Evolutionary conservation across 2,888 invertebrate genomes (phyloP), one percentile per base, ranked within the genome.

Genomic region (Temnothorax unifasciatus): DNA sequence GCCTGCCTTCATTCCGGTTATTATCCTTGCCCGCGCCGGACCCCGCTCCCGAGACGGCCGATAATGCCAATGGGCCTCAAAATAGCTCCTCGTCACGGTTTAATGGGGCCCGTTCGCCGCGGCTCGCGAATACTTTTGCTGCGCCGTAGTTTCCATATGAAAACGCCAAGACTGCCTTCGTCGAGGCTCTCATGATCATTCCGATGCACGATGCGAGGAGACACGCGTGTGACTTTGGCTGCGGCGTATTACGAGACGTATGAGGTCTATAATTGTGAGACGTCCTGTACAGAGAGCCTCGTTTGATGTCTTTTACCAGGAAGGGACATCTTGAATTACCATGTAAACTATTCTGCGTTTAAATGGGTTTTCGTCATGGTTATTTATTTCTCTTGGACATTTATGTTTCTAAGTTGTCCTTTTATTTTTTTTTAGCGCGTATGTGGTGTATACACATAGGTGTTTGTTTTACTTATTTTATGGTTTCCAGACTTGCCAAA

Each of bases 41-140:
- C 76, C 83, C 66, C 50, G 59, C 47, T 75, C 59, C 71, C 71
- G 82, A 81, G 68, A 9, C 54, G 18, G 52, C 63, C 52, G 50
- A 82, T 82, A 83, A 87, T 86, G 85, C 75, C 76, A 75, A 81
- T 85, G 91, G 90, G 87, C 90, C 91, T 90, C 88, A 91, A 91
- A 91, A 90, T 91, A 92, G 88, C 90, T 73, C 64, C 79, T 87
- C 86, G 87, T 90, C 89, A 90, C 85, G 88, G 86, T 66, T n/a
- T 84, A 85, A 84, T 83, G 88, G 86, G 88, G 76, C 61, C 59
- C 29, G 74, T 84, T 63, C 64, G 59, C 59, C 59, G 85, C 74
- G 66, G 18, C 34, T 34, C 34, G 34, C 34, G 1, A 13, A 50
- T 47, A 66, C 47, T 13, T 54, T 59, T 69, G n/a, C 34, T 29